phyloP scores from a whole-genome alignment of 2,888 invertebrate species.

The Argyra leucocephala region DNA sequence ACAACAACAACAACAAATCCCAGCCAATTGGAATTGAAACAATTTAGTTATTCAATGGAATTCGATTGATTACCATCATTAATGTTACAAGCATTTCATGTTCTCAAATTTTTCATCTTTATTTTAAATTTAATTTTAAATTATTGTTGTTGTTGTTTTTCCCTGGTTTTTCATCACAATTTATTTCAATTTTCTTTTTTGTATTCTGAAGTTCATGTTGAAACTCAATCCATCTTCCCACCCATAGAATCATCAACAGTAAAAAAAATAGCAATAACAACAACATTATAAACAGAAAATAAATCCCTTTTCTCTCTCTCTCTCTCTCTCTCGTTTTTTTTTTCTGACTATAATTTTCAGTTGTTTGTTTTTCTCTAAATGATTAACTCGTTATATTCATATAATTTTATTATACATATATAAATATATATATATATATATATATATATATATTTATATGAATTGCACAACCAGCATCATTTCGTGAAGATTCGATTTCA shows the following conservation, averaged over 20 bases:
- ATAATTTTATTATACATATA: neutral
- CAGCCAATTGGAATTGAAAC: neutral
- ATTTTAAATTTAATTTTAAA: neutral
- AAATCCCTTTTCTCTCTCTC: too few species aligned
- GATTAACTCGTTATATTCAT: neutral
- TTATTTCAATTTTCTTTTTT: neutral
- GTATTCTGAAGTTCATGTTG: neutral
- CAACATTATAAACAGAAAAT: neutral
- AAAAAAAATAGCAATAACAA: neutral
- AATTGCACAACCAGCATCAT: neutral
- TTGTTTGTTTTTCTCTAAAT: neutral
- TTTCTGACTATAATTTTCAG: neutral
- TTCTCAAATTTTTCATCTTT: constrained; percentile 2
- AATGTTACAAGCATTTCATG: constrained; percentile 1
- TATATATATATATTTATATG: neutral
- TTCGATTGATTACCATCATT: constrained; percentile 6
- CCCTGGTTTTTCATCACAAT: neutral
- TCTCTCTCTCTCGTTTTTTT: neutral
- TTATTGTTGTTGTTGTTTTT: neutral
- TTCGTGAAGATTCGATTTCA: neutral
- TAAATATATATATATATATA: neutral
- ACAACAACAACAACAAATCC: neutral
- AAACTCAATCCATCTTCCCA: neutral
- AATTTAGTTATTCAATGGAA: neutral
- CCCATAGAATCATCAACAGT: neutral